Percentiles rank a stretch among this genome's conserved stretches.
Evolutionary conservation across 2,797 vertebrate species (phyloP).

Genomic region (Anguilla anguilla): DNA sequence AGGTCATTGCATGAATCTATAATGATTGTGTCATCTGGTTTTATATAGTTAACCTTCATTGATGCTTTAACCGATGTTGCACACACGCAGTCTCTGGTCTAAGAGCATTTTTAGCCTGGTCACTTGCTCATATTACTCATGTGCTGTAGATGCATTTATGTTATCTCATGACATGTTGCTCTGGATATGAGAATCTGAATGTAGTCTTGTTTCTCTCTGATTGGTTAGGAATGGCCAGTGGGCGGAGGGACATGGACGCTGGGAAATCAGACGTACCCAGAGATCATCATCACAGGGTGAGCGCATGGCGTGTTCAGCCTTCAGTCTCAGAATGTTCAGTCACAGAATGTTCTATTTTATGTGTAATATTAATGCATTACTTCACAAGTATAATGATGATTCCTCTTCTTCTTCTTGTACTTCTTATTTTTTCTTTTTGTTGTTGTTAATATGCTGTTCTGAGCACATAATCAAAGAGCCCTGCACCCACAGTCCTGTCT

Average conservation of each 20-base stretch:
- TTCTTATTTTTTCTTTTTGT: neutral
- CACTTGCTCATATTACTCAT: too few relatives aligned
- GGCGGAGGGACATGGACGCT: constrained; percentile 93
- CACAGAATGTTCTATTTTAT: neutral
- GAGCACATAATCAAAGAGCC: neutral
- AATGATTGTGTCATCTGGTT: neutral
- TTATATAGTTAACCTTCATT: too few relatives aligned
- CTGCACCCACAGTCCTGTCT: neutral
- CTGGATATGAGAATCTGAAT: neutral
- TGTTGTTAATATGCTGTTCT: neutral
- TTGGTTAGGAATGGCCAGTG: constrained; percentile 92
- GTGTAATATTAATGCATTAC: neutral
- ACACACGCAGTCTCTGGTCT: too few relatives aligned
- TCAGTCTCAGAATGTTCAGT: neutral
- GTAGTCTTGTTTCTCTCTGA: constrained; percentile 35
- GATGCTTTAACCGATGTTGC: too few relatives aligned
- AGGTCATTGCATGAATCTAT: too few relatives aligned
- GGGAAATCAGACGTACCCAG: constrained; percentile 91
- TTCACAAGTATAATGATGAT: neutral
- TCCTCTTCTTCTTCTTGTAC: neutral
- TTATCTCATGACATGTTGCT: neutral
- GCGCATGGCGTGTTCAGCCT: constrained; percentile 41
- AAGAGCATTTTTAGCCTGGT: too few relatives aligned
- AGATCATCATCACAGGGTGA: constrained; percentile 98
- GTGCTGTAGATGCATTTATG: too few relatives aligned